Evolutionary conservation across 2,797 vertebrate genomes (phyloP).

Genomic region (Siniperca obscura): DNA sequence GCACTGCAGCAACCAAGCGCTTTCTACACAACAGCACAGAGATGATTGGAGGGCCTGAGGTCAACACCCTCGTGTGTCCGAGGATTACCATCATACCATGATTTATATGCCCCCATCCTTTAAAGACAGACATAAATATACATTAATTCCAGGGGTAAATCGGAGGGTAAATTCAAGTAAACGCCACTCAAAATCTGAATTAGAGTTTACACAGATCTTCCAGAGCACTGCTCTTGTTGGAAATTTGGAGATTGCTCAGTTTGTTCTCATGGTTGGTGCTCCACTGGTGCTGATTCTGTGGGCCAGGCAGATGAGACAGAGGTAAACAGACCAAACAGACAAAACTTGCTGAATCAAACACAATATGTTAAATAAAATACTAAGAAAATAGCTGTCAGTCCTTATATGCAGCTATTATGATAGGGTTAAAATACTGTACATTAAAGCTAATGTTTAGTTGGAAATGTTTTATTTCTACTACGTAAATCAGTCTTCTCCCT

Average conservation of each 20-base stretch:
- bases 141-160: slow-evolving; percentile 42
- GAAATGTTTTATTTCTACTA: slow-evolving; percentile 22
- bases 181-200: slow-evolving; percentile 36
- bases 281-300: slow-evolving; percentile 25
- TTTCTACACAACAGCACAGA: slow-evolving; percentile 30
- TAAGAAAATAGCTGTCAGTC: slow-evolving; percentile 21
- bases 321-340: slow-evolving; percentile 24
- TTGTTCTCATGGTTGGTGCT: slow-evolving; percentile 12
- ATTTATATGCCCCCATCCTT: slow-evolving; percentile 44
- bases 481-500: slow-evolving; percentile 10
- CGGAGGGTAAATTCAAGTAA: slow-evolving; percentile 34
- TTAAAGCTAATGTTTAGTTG: slow-evolving; percentile 5
- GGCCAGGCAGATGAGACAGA: slow-evolving; percentile 20
- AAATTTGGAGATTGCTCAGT: slow-evolving; percentile 35
- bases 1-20: not conserved
- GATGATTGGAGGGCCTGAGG: slow-evolving; percentile 42
- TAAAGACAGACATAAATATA: slow-evolving; percentile 57
- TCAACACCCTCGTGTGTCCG: slow-evolving; percentile 38
- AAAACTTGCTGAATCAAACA: slow-evolving; percentile 32
- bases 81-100: slow-evolving; percentile 13
- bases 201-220: slow-evolving; percentile 26
- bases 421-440: not conserved
- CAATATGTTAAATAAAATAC: slow-evolving; percentile 26
- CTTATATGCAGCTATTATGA: not conserved
- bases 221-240: not conserved